Evolutionary conservation across 1,140 invertebrate species (phyloP).

Genomic region (Rhyzopertha dominica): DNA sequence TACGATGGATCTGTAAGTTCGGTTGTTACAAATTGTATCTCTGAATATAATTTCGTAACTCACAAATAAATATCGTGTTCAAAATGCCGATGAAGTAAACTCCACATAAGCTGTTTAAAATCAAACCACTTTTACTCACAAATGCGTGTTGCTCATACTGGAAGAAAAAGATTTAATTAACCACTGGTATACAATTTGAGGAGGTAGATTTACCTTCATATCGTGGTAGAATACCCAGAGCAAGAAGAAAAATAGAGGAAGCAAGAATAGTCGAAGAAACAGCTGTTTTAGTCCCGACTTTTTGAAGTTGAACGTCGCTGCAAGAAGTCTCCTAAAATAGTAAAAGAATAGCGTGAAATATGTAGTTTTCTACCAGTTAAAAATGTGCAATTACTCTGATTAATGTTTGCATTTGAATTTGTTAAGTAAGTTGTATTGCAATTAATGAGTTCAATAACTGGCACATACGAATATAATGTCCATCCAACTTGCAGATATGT

Average conservation of each 20-base stretch:
- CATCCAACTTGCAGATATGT: conserved; percentile 64
- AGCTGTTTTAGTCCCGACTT: conserved; percentile 67
- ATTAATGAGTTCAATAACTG: background rate
- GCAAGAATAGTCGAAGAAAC: conserved; percentile 63
- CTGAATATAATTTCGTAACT: conserved; percentile 42
- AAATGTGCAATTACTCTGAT: too few species aligned
- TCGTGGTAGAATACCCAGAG: conserved; percentile 78
- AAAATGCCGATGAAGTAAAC: conserved; percentile 76
- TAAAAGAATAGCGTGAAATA: too few species aligned
- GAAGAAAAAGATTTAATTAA: conserved; percentile 27
- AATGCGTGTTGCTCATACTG: conserved; percentile 68
- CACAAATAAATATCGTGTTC: conserved; percentile 73
- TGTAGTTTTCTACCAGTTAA: too few species aligned
- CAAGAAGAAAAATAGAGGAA: conserved; percentile 73
- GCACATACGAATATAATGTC: conserved; percentile 70
- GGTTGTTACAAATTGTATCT: conserved; percentile 10
- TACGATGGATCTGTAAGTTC: conserved; percentile 65
- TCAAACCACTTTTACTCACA: conserved; percentile 69
- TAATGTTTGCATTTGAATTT: too few species aligned
- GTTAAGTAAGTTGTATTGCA: too few species aligned
- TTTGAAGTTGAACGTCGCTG: conserved; percentile 72
- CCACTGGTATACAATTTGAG: background rate
- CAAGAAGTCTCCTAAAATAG: conserved; percentile 62
- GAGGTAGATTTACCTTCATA: conserved; percentile 50
- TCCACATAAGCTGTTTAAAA: conserved; percentile 73